Percentiles rank a stretch among this genome's conserved stretches.
Conservation (phyloP, 2,113 vertebrate species). For the Cavia aperea region DNA sequence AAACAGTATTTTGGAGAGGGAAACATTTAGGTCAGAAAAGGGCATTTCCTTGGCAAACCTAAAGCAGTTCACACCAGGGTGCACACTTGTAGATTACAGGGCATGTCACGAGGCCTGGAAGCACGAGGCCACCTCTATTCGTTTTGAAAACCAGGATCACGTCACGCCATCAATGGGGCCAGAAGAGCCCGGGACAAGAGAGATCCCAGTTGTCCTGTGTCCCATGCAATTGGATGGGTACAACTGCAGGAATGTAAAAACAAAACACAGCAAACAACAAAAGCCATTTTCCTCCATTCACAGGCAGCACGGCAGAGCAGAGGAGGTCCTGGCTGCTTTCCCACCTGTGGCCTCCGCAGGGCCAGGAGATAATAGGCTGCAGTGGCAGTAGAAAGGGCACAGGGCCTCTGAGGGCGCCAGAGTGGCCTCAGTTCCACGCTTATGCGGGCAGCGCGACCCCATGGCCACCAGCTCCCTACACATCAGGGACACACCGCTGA, state of each 20-base stretch:
- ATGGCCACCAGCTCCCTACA: fast-evolving
- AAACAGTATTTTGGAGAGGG: constrained; percentile 42
- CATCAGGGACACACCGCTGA: background rate
- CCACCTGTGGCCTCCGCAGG: background rate
- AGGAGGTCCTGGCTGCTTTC: background rate
- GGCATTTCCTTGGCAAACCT: background rate
- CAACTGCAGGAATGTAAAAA: background rate
- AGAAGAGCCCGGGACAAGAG: background rate
- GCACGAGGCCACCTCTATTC: background rate
- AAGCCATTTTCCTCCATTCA: background rate
- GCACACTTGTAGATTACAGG: background rate
- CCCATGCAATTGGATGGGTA: fast-evolving
- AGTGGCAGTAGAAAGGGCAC: background rate
- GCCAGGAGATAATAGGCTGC: background rate
- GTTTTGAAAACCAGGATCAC: background rate
- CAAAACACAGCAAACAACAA: background rate
- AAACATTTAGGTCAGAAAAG: background rate
- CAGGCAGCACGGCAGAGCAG: background rate
- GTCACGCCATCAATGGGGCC: background rate
- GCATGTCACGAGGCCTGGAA: background rate
- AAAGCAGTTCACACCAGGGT: background rate
- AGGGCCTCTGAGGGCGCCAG: background rate
- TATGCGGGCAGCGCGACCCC: background rate
- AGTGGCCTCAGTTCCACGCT: background rate
- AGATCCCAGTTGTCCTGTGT: background rate